These are phyloP conservation scores for Asobara japonica DNA, from an alignment of 1,140 invertebrate species.

Conservation along the genomic window DNA sequence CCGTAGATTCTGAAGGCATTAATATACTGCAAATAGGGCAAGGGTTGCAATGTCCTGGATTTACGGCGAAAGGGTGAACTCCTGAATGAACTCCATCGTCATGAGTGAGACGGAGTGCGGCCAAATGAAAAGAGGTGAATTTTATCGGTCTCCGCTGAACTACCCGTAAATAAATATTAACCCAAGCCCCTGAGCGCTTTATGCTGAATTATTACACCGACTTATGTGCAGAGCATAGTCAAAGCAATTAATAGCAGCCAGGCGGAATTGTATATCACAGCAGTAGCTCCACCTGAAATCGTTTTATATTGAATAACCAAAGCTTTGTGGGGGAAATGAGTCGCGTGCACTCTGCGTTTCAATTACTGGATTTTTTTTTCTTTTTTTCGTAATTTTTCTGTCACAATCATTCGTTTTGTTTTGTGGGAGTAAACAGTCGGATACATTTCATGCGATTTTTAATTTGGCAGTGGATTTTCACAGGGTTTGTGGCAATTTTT, in stretches of 20 bases:
- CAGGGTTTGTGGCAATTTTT: too few relatives aligned
- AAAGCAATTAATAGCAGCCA: neutral
- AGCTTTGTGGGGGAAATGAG: neutral
- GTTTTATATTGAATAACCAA: neutral
- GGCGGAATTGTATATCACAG: neutral
- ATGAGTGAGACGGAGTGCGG: neutral
- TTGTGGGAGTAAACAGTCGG: too few relatives aligned
- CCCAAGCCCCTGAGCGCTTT: neutral
- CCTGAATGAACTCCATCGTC: neutral
- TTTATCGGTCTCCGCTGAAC: neutral
- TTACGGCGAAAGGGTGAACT: neutral
- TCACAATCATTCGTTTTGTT: too few relatives aligned
- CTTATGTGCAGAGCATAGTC: neutral
- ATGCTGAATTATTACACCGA: neutral
- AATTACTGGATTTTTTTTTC: too few relatives aligned
- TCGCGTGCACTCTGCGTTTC: too few relatives aligned
- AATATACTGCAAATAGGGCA: neutral
- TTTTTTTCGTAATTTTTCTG: too few relatives aligned
- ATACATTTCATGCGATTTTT: too few relatives aligned
- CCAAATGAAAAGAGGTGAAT: neutral
- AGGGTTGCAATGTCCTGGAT: neutral
- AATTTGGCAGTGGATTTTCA: too few relatives aligned
- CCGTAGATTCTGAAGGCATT: too few relatives aligned
- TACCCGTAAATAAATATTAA: neutral
- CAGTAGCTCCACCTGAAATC: neutral